Conservation (phyloP, 37 sponge, comb jelly and placozoan species). For the Spongia lamella region DNA sequence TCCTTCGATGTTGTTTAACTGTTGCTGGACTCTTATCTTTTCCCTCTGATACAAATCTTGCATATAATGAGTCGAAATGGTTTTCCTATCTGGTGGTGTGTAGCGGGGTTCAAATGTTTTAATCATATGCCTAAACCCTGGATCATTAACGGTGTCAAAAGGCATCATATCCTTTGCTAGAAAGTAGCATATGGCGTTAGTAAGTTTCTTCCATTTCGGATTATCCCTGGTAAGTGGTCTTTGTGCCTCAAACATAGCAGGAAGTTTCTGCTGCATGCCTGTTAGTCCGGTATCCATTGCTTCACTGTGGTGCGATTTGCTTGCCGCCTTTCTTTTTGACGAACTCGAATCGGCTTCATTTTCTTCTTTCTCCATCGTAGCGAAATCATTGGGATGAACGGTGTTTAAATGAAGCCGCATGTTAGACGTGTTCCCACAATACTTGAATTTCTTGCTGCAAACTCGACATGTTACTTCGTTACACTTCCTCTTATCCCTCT, state of each 20-base stretch:
- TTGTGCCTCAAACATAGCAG: too few species aligned
- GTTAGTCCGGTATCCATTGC: too few species aligned
- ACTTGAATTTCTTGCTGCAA: background rate
- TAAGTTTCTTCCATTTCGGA: conserved; percentile 14
- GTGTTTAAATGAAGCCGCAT: background rate
- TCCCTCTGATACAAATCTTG: conserved; percentile 20
- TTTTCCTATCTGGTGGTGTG: conserved; percentile 17
- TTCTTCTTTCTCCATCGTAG: too few species aligned
- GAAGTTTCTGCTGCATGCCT: too few species aligned
- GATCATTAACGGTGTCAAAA: background rate
- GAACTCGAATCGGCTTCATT: background rate
- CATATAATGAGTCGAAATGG: conserved; percentile 4
- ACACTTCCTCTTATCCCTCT: background rate
- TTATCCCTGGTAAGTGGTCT: too few species aligned
- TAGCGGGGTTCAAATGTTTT: conserved; percentile 38
- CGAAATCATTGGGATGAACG: too few species aligned
- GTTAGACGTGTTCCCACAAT: background rate
- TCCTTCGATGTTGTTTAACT: background rate
- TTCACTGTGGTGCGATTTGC: too few species aligned
- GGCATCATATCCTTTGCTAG: conserved; percentile 21
- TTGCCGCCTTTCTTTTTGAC: background rate
- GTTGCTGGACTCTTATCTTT: conserved; percentile 9
- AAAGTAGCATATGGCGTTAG: conserved; percentile 1
- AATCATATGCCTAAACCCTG: conserved; percentile 34
- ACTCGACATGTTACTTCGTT: background rate